Evolutionary conservation across 2,797 vertebrate genomes (phyloP).

Genomic region (Steatocranus sp.): DNA sequence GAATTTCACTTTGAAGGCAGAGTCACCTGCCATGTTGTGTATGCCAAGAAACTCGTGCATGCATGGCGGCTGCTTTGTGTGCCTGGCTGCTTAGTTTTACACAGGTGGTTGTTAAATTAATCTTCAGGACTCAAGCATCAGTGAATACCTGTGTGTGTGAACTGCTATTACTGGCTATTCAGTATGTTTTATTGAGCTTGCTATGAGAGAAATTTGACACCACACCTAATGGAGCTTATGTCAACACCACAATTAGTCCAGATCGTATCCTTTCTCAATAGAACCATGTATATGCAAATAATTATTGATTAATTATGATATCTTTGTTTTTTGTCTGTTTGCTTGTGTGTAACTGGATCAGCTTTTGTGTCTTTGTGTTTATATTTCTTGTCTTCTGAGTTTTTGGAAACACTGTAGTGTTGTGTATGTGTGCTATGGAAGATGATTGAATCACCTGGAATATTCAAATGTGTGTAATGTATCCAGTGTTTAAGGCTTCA

Average conservation of each 20-base stretch:
- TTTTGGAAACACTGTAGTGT: neutral
- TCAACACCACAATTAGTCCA: neutral
- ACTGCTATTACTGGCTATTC: neutral
- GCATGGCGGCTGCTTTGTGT: neutral
- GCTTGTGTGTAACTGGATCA: neutral
- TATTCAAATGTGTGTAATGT: conserved; percentile 22
- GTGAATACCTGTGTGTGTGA: neutral
- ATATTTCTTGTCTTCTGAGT: conserved; percentile 15
- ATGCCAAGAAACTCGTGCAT: neutral
- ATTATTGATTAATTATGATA: neutral
- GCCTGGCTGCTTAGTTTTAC: neutral
- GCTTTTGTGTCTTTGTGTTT: conserved; percentile 3
- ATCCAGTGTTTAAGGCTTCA: conserved; percentile 20
- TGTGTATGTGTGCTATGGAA: neutral
- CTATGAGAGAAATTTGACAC: neutral
- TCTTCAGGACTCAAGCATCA: neutral
- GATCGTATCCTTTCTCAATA: neutral
- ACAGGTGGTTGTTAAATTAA: neutral
- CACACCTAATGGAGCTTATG: neutral
- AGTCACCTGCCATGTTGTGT: neutral
- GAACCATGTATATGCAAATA: neutral
- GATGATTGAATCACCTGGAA: conserved; percentile 18
- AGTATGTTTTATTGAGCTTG: neutral
- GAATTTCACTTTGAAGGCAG: neutral
- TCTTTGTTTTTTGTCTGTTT: neutral